phyloP scores from a whole-genome alignment of 1,140 invertebrate genomes.

The Vanessa atalanta region DNA sequence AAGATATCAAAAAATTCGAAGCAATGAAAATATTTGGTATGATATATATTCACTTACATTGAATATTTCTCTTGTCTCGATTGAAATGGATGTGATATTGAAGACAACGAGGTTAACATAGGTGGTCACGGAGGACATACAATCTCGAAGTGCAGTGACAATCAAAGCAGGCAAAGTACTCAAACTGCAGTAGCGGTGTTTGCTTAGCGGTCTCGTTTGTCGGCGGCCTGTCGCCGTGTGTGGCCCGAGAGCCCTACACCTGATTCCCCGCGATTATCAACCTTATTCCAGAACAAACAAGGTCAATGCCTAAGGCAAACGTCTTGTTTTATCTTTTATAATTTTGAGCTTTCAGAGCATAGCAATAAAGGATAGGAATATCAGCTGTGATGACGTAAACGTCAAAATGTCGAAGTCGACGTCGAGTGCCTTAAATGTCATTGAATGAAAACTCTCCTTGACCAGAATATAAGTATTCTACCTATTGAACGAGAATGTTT shows the following conservation, averaged over 20 bases:
- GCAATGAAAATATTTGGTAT: too few species aligned
- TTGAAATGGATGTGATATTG: neutral
- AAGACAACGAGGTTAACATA: slow-evolving; percentile 3
- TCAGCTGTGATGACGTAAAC: slow-evolving; percentile 8
- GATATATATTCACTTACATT: too few species aligned
- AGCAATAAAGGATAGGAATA: neutral
- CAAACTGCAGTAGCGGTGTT: slow-evolving; percentile 17
- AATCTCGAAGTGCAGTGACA: slow-evolving; percentile 14
- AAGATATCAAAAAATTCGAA: too few species aligned
- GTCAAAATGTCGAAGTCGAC: slow-evolving; percentile 4
- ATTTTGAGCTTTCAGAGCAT: slow-evolving; percentile 11
- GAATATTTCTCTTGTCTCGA: neutral
- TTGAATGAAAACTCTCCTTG: slow-evolving; percentile 32
- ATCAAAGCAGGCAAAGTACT: slow-evolving; percentile 8
- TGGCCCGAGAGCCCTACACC: slow-evolving; percentile 21
- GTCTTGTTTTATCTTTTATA: neutral
- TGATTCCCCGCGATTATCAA: slow-evolving; percentile 11
- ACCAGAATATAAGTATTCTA: slow-evolving; percentile 15
- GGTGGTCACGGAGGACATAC: neutral
- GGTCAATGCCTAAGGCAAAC: slow-evolving; percentile 15
- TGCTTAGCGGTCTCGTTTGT: slow-evolving; percentile 26
- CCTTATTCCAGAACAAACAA: slow-evolving; percentile 20
- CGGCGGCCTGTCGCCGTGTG: slow-evolving; percentile 34
- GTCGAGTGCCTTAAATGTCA: slow-evolving; percentile 26
- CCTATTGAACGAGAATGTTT: neutral